A percentile compares a stretch with the other conserved stretches of the same genome.
phyloP scores from a whole-genome alignment of 1,140 invertebrate species.

The Platyura marginata region DNA sequence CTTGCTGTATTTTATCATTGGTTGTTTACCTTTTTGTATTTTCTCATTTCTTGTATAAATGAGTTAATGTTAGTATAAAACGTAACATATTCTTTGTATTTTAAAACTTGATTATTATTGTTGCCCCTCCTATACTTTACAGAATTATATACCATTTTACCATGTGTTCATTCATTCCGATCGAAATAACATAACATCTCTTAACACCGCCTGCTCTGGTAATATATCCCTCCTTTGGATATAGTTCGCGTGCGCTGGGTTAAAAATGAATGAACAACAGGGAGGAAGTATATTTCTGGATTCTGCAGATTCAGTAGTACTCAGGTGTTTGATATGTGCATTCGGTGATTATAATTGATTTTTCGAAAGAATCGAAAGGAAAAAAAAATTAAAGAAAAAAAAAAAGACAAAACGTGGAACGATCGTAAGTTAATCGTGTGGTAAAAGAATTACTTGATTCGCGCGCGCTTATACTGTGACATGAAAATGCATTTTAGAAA shows the following conservation, averaged over 20 bases:
- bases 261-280: neutral
- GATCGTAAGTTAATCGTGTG: too few relatives aligned
- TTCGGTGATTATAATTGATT: neutral
- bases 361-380: neutral
- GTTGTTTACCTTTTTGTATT: too few relatives aligned
- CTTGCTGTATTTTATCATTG: too few relatives aligned
- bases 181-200: neutral
- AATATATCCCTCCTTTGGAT: neutral
- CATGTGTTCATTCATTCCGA: neutral
- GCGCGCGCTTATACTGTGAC: neutral
- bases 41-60: too few relatives aligned
- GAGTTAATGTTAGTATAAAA: too few relatives aligned
- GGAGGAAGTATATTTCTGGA: neutral
- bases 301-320: neutral
- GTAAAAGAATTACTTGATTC: neutral
- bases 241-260: neutral
- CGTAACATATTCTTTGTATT: too few relatives aligned
- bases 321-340: neutral
- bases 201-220: neutral
- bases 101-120: neutral
- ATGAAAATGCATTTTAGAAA: too few relatives aligned
- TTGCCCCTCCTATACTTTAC: neutral
- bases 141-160: neutral
- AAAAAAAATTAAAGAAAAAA: too few relatives aligned
- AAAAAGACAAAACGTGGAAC: too few relatives aligned